phyloP scores from a whole-genome alignment of 2,797 vertebrate genomes.

The Cuniculus paca region DNA sequence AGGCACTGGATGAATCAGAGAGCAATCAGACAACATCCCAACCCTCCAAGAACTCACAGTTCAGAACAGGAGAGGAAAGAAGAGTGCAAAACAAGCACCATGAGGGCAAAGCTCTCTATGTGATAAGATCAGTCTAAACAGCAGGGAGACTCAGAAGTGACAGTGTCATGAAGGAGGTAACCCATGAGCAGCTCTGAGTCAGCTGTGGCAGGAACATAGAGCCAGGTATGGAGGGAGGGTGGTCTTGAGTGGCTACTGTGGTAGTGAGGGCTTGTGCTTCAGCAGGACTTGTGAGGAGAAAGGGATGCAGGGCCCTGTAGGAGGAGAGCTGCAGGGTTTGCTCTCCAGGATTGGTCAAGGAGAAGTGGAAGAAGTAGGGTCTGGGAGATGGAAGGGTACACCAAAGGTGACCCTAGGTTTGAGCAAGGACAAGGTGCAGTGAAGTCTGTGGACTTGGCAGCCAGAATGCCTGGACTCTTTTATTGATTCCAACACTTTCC shows the following conservation, averaged over 20 bases:
- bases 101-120: neutral
- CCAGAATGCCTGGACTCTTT: neutral
- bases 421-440: neutral
- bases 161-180: neutral
- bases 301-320: neutral
- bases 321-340: neutral
- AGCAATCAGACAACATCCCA: neutral
- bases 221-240: fast-evolving
- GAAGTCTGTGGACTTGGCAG: neutral
- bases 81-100: neutral
- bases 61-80: neutral
- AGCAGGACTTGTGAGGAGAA: neutral
- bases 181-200: neutral
- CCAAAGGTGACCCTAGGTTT: neutral
- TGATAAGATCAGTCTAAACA: neutral
- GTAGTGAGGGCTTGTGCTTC: neutral
- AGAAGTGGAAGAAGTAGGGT: no score
- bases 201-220: neutral
- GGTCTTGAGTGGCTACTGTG: fast-evolving
- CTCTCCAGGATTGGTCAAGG: neutral
- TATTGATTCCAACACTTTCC: fast-evolving
- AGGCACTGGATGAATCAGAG: neutral
- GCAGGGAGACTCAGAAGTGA: neutral
- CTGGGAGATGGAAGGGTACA: neutral
- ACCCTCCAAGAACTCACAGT: neutral